Evolutionary conservation across 2,113 vertebrate genomes (phyloP).

Genomic region (Laticauda colubrina): DNA sequence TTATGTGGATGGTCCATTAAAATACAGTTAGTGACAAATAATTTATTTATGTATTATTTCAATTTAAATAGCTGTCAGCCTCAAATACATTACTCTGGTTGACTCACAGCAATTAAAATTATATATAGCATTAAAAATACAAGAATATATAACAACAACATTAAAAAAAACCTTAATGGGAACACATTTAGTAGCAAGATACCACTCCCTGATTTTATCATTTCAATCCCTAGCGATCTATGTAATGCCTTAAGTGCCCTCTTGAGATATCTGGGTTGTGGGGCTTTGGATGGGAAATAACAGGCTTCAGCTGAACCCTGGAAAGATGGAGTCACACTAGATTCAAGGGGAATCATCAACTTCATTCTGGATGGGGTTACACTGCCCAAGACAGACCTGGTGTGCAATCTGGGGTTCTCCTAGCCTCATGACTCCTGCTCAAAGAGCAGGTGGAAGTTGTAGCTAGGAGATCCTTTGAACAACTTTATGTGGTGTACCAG

Average conservation of each 20-base stretch:
- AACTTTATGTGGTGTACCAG: not conserved
- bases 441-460: not conserved
- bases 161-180: not conserved
- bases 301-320: not conserved
- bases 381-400: not conserved
- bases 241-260: not conserved
- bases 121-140: not conserved
- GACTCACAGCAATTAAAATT: not conserved
- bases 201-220: not conserved
- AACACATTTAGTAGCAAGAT: not conserved
- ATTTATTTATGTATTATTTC: not conserved
- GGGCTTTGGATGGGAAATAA: not conserved
- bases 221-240: not conserved
- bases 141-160: not conserved
- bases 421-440: not conserved
- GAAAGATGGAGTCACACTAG: too few relatives aligned
- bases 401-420: not conserved
- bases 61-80: not conserved
- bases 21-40: not conserved
- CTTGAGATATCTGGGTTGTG: not conserved
- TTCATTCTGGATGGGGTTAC: not conserved
- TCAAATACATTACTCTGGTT: not conserved
- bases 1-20: not conserved
- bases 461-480: not conserved
- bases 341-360: not conserved